Percentiles rank a stretch among this genome's conserved stretches.
Evolutionary conservation across 1,140 invertebrate species (phyloP).

Genomic region (Macrostomum lignano): DNA sequence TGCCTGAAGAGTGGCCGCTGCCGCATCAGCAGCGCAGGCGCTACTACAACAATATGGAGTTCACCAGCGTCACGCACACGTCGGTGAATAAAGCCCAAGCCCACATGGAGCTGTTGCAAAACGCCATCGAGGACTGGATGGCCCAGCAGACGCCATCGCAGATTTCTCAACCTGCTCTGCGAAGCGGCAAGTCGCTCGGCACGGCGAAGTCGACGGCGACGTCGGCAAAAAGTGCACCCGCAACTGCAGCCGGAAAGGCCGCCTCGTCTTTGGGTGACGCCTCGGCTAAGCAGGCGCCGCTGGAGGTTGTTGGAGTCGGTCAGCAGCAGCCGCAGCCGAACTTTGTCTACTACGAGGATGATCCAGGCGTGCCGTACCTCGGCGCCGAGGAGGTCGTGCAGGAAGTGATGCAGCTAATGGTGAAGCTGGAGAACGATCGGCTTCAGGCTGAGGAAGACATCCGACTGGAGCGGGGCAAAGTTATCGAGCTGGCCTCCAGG

Average conservation of each 20-base stretch:
- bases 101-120: constrained; percentile 20
- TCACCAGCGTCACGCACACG: constrained; percentile 13
- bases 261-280: constrained; percentile 6
- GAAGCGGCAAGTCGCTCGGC: constrained; percentile 3
- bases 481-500: constrained; percentile 12
- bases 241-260: constrained; percentile 8
- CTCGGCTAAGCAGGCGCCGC: constrained; percentile 9
- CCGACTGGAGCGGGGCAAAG: constrained; percentile 12
- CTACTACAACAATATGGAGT: constrained; percentile 15
- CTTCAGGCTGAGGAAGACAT: constrained; percentile 12
- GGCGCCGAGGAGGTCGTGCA: constrained; percentile 20
- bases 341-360: background rate
- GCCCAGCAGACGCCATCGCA: background rate
- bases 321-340: background rate
- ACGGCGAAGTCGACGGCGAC: constrained; percentile 3
- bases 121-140: constrained; percentile 19
- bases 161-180: constrained; percentile 6
- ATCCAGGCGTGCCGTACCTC: constrained; percentile 13
- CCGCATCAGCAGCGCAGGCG: constrained; percentile 12
- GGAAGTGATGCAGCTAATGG: constrained; percentile 17
- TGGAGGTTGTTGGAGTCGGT: background rate
- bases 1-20: constrained; percentile 6
- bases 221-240: background rate
- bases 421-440: constrained; percentile 17
- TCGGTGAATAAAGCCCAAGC: constrained; percentile 20